phyloP scores from a whole-genome alignment of 2,113 vertebrate species.

The Neoarius graeffei region DNA sequence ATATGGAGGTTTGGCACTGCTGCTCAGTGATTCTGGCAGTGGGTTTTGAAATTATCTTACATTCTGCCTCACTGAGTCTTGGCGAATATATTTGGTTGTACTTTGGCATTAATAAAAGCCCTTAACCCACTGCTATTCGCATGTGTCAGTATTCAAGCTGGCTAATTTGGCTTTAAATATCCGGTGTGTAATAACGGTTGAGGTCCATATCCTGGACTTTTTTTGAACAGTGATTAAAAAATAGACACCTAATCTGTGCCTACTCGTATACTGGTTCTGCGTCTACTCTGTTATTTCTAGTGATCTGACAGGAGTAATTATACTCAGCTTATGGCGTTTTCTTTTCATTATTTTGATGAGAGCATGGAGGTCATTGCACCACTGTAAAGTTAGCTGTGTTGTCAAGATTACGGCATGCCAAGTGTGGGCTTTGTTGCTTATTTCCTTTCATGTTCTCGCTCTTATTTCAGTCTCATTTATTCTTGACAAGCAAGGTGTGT shows the following conservation, averaged over 20 bases:
- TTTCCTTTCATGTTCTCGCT: slow-evolving; percentile 48
- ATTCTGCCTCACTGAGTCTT: slow-evolving; percentile 4
- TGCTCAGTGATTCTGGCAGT: neutral
- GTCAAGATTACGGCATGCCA: slow-evolving; percentile 65
- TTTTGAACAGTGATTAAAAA: slow-evolving; percentile 4
- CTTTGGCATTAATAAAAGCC: neutral
- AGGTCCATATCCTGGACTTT: neutral
- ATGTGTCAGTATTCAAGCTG: slow-evolving; percentile 24
- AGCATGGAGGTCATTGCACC: slow-evolving; percentile 58
- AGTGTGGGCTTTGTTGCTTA: slow-evolving; percentile 33
- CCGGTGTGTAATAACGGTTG: neutral
- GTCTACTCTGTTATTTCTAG: slow-evolving; percentile 60
- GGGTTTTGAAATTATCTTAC: slow-evolving; percentile 1
- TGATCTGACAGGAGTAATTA: slow-evolving; percentile 66
- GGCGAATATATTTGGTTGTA: neutral
- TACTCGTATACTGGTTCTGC: slow-evolving; percentile 53
- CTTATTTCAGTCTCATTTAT: slow-evolving; percentile 40
- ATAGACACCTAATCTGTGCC: slow-evolving; percentile 37
- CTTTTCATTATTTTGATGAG: slow-evolving; percentile 57
- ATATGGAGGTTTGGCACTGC: neutral
- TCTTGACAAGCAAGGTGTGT: slow-evolving; percentile 10
- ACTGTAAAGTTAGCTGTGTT: slow-evolving; percentile 59
- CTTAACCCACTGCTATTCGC: neutral
- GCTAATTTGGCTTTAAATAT: slow-evolving; percentile 35
- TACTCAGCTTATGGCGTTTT: slow-evolving; percentile 60